phyloP scores from a whole-genome alignment of 1,140 invertebrate genomes.

The Drosophila rufa region DNA sequence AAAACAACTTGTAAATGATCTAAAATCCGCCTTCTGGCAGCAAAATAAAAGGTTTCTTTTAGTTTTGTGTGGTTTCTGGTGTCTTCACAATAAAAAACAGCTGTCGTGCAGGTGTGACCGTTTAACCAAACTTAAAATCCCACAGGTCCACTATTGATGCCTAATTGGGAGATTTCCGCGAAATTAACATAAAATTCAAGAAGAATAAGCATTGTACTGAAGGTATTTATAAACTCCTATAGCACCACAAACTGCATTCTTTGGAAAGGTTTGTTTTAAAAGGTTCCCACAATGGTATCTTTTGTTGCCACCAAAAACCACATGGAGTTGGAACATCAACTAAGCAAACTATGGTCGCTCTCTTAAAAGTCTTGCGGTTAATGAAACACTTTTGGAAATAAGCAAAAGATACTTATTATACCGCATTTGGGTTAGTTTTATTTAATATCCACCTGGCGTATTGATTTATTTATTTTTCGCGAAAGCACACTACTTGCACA shows the following conservation, averaged over 20 bases:
- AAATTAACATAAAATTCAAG: not conserved
- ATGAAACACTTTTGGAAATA: not conserved
- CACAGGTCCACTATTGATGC: slow-evolving; percentile 10
- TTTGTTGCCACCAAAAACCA: slow-evolving; percentile 22
- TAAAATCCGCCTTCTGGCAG: not conserved
- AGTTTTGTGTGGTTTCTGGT: slow-evolving; percentile 31
- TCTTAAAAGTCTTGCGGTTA: too few relatives aligned
- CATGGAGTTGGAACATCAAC: slow-evolving; percentile 19
- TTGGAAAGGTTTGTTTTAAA: not conserved
- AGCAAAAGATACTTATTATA: slow-evolving; percentile 7
- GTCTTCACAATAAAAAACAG: slow-evolving; percentile 66
- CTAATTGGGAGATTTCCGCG: slow-evolving; percentile 3
- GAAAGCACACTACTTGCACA: slow-evolving; percentile 43
- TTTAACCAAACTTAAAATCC: slow-evolving; percentile 36
- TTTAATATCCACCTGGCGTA: slow-evolving; percentile 38
- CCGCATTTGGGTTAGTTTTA: slow-evolving; percentile 14
- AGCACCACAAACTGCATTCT: too few relatives aligned
- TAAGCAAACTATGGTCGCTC: not conserved
- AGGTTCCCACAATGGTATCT: not conserved
- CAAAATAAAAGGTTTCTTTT: slow-evolving; percentile 21
- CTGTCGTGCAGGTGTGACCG: slow-evolving; percentile 40
- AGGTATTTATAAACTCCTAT: not conserved
- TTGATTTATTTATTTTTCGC: slow-evolving; percentile 40
- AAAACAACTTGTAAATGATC: not conserved
- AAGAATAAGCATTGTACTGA: not conserved